These are phyloP conservation scores for Lasioglossum figueresi DNA, from an alignment of 2,888 invertebrate species.

Conservation along the genomic window DNA sequence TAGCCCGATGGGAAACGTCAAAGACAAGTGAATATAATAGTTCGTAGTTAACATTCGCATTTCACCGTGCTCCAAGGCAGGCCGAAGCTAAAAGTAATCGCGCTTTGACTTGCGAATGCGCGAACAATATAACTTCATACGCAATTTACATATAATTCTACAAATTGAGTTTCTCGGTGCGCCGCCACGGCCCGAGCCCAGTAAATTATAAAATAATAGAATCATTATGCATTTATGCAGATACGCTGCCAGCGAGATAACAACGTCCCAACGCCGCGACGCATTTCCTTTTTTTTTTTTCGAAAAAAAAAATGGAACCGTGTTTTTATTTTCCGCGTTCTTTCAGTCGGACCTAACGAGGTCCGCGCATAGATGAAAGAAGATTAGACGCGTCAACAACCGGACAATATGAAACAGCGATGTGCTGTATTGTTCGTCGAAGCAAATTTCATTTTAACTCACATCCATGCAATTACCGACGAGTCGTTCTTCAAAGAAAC, in stretches of 20 bases:
- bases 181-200: not conserved
- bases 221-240: conserved; percentile 59
- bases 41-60: conserved; percentile 35
- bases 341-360: conserved; percentile 23
- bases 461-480: not conserved
- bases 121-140: conserved; percentile 55
- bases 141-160: conserved; percentile 58
- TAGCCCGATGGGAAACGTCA: conserved; percentile 30
- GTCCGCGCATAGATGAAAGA: not conserved
- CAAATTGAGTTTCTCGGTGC: conserved; percentile 52
- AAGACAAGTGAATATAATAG: conserved; percentile 36
- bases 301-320: conserved; percentile 17
- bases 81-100: conserved; percentile 42
- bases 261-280: conserved; percentile 26
- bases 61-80: conserved; percentile 37
- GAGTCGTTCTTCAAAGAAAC: not conserved
- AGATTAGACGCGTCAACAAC: not conserved
- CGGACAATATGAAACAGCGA: not conserved
- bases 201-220: conserved; percentile 60
- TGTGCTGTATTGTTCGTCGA: not conserved
- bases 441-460: not conserved
- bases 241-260: conserved; percentile 55
- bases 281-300: conserved; percentile 23
- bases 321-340: conserved; percentile 28
- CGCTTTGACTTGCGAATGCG: conserved; percentile 49